Percentiles rank a stretch among this genome's conserved stretches.
These are phyloP conservation scores for Allygus modestus DNA, from an alignment of 2,888 invertebrate genomes.

Conservation along the genomic window DNA sequence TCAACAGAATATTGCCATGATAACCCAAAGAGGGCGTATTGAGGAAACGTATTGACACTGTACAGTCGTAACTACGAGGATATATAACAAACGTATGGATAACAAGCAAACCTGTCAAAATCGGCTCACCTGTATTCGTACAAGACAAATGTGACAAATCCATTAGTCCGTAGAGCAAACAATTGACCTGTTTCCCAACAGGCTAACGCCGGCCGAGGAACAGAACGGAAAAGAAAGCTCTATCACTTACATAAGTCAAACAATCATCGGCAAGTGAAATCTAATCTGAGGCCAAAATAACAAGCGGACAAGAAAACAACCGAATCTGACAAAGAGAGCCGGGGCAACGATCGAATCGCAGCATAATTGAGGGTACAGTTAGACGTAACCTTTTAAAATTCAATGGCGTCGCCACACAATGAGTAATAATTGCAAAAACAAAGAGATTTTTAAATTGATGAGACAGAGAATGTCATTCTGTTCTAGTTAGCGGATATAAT, in stretches of 20 bases:
- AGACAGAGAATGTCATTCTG: constrained; percentile 62
- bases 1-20: too few relatives aligned
- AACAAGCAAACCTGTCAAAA: neutral
- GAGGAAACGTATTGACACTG: too few relatives aligned
- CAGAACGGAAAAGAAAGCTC: constrained; percentile 34
- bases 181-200: constrained; percentile 35
- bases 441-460: constrained; percentile 64
- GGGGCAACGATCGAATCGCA: constrained; percentile 14
- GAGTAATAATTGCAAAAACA: constrained; percentile 62
- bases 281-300: constrained; percentile 40
- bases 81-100: too few relatives aligned
- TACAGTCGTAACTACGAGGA: too few relatives aligned
- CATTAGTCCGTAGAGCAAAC: neutral
- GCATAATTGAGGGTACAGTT: constrained; percentile 47
- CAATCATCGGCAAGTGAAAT: constrained; percentile 30
- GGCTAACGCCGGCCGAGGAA: neutral
- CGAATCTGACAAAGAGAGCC: constrained; percentile 34
- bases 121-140: neutral
- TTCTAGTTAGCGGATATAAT: constrained; percentile 60
- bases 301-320: constrained; percentile 33
- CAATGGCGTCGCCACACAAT: constrained; percentile 58
- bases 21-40: too few relatives aligned
- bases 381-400: constrained; percentile 59
- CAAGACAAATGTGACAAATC: constrained; percentile 30
- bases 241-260: constrained; percentile 43